Percentiles rank a stretch among this genome's conserved stretches.
Conservation (phyloP, 2,113 vertebrate genomes). For the Corvus hawaiiensis region DNA sequence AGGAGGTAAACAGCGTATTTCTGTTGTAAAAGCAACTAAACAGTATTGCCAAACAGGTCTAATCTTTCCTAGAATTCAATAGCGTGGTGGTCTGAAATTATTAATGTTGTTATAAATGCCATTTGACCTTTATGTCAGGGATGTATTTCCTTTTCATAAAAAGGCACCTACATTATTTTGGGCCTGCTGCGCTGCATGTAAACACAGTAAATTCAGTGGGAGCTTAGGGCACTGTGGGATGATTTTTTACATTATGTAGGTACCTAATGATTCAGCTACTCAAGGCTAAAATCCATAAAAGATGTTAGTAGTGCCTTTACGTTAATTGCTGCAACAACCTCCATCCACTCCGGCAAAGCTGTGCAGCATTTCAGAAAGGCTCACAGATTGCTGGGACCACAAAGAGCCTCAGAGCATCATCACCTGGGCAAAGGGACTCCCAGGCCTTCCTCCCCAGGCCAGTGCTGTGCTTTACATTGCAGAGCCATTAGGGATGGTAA, state of each 20-base stretch:
- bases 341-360: background rate
- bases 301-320: background rate
- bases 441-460: accelerated
- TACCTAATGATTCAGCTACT: background rate
- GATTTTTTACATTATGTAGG: background rate
- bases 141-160: background rate
- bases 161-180: slow-evolving; percentile 1
- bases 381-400: background rate
- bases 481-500: background rate
- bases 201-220: background rate
- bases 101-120: slow-evolving; percentile 32
- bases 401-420: background rate
- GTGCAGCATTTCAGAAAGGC: background rate
- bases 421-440: background rate
- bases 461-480: background rate
- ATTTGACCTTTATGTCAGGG: slow-evolving; percentile 17
- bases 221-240: background rate
- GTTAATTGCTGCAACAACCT: background rate
- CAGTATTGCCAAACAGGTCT: slow-evolving; percentile 17
- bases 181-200: background rate
- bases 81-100: slow-evolving; percentile 29
- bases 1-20: slow-evolving; percentile 45
- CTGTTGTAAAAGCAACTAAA: slow-evolving; percentile 28
- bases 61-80: slow-evolving; percentile 37
- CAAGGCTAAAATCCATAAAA: background rate